Evolutionary conservation across 1,140 invertebrate species (phyloP), one percentile per base, ranked within the genome.

Genomic region (Elymnias hypermnestra): DNA sequence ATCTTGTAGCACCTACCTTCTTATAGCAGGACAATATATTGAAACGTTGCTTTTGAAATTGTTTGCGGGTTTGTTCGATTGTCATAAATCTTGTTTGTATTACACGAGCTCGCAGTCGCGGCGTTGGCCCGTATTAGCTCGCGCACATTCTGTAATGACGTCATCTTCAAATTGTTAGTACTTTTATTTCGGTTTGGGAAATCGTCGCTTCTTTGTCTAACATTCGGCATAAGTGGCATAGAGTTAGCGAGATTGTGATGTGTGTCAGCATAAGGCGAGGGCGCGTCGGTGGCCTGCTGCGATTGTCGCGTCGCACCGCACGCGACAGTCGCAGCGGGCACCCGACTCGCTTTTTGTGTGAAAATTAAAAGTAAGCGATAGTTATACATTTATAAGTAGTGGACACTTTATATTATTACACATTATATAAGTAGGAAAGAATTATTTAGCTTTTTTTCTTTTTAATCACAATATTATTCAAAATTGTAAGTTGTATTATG

Each of bases 401-500:
- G 76, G 72, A 81, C 81, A 84, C 81, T 85, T 85, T 83, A 83
- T 84, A 84, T 84, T 81, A 84, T 83, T 81, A 83, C 77, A 73
- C 81, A 71, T 77, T 76, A 72, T 84, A 75, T 84, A 84, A 84
- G 81, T 84, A 84, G 81, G 67, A 79, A 74, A 75, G 67, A 82
- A 82, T 82, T 83, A 79, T 82, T 82, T 85, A 79, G 76, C 72
- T 78, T 82, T 83, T 72, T 64, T 73, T 81, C 62, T 6, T 81
- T 84, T 83, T 82, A 82, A 77, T 79, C 78, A 79, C 72, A 79
- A 72, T 83, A 83, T 81, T 81, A 82, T 83, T 84, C 77, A 79
- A 85, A 85, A 83, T 85, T 85, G 78, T 82, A 82, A 72, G 74
- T 84, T 81, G 67, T 81, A 79, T 84, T 79, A 74, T 76, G 67